These are phyloP conservation scores for Bothrops jararaca DNA, from an alignment of 2,113 vertebrate species.

Conservation along the genomic window DNA sequence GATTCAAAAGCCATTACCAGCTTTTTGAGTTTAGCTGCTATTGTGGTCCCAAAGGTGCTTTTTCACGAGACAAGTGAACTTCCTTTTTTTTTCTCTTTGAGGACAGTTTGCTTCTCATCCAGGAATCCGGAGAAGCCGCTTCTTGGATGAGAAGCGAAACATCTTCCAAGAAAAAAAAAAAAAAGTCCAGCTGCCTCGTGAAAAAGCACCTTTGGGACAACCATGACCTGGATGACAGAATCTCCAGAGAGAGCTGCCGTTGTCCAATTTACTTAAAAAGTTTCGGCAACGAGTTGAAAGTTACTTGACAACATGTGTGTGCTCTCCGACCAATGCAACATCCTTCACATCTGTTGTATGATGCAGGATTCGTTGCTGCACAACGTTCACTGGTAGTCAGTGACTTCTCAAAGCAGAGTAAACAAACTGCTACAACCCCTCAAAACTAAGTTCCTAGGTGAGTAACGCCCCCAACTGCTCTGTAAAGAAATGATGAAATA, in stretches of 20 bases:
- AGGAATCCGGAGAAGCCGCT: no score
- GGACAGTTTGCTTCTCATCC: no score
- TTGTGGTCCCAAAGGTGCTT: background rate
- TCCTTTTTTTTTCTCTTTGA: no score
- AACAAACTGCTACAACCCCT: background rate
- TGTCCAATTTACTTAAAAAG: background rate
- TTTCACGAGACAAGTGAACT: no score
- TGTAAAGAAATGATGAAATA: background rate
- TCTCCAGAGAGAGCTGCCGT: background rate
- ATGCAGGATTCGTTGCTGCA: background rate
- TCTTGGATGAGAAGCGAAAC: no score
- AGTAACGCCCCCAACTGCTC: background rate
- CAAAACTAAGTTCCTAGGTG: background rate
- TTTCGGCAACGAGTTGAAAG: background rate
- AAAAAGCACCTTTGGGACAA: no score
- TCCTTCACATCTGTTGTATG: background rate
- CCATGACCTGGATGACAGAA: no score
- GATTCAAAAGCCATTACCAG: background rate
- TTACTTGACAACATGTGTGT: background rate
- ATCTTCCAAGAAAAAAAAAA: no score
- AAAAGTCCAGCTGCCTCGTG: no score
- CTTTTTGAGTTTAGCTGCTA: background rate
- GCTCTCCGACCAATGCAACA: background rate
- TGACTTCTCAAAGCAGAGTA: background rate
- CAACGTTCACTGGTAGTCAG: background rate